Percentiles rank a stretch among this genome's conserved stretches.
phyloP scores from a whole-genome alignment of 2,113 vertebrate species.

The Typhlomys cinereus region DNA sequence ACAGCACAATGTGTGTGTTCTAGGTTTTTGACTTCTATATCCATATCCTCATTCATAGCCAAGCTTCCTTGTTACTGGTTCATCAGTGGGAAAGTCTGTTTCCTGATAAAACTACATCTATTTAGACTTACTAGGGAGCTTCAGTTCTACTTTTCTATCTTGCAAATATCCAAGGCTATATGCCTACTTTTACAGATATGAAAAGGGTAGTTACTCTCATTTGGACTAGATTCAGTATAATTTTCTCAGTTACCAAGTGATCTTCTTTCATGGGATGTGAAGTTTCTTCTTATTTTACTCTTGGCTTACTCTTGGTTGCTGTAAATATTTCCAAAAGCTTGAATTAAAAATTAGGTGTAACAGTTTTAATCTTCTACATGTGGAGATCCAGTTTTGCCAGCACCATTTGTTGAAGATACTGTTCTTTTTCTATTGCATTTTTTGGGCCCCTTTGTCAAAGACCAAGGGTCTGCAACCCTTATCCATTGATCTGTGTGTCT shows the following conservation, averaged over 20 bases:
- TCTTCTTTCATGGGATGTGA: neutral
- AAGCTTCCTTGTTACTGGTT: neutral
- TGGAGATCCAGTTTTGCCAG: too few species aligned
- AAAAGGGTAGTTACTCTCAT: too few species aligned
- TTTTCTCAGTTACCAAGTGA: neutral
- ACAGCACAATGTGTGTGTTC: neutral
- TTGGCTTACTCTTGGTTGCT: neutral
- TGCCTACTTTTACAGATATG: too few species aligned
- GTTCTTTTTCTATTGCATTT: too few species aligned
- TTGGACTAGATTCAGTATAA: too few species aligned
- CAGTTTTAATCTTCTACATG: too few species aligned
- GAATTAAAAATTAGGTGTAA: neutral
- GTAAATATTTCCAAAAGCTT: neutral
- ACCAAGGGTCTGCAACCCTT: too few species aligned
- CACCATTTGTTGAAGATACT: too few species aligned
- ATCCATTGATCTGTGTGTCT: too few species aligned
- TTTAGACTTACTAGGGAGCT: neutral
- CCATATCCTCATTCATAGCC: neutral
- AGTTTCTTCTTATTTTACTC: neutral
- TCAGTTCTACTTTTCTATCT: neutral
- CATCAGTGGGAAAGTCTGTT: neutral
- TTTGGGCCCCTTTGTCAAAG: too few species aligned
- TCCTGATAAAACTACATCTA: neutral
- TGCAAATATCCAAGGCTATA: neutral
- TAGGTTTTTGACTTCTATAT: neutral